Conservation (phyloP, 2,113 vertebrate genomes). For the Phrynosoma platyrhinos region DNA sequence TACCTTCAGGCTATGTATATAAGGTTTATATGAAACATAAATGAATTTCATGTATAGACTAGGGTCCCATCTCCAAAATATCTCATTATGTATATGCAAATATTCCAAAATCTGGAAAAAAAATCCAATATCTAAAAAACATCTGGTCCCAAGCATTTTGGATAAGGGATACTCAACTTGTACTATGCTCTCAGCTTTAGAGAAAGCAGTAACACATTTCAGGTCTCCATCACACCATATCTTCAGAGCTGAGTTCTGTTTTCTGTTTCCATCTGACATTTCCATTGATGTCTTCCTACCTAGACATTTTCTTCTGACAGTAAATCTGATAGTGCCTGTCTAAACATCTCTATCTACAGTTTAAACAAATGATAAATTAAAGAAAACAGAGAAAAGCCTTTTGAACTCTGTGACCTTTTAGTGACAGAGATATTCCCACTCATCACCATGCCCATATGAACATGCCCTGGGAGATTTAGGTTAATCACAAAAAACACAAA, state of each 20-base stretch:
- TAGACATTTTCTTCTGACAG: background rate
- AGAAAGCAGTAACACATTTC: background rate
- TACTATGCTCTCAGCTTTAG: background rate
- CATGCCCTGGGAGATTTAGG: background rate
- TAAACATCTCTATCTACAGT: slow-evolving; percentile 29
- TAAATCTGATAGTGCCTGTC: background rate
- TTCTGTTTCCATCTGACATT: slow-evolving; percentile 38
- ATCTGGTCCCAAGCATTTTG: too few species aligned
- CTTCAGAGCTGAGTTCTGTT: background rate
- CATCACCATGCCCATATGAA: background rate
- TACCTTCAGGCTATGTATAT: too few species aligned
- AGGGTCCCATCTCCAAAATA: too few species aligned
- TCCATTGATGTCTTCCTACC: background rate
- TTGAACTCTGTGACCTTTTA: slow-evolving; percentile 27
- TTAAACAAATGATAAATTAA: slow-evolving; percentile 33
- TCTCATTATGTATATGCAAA: too few species aligned
- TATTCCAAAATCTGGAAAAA: too few species aligned
- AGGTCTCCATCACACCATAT: background rate
- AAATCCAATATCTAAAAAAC: too few species aligned
- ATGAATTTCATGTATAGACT: too few species aligned
- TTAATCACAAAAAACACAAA: background rate
- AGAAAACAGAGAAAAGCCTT: slow-evolving; percentile 37
- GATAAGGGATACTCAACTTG: background rate
- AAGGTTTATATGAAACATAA: too few species aligned
- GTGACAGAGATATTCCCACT: background rate